These are phyloP conservation scores for Eilema caniola DNA, from an alignment of 2,888 invertebrate species.

Conservation along the genomic window DNA sequence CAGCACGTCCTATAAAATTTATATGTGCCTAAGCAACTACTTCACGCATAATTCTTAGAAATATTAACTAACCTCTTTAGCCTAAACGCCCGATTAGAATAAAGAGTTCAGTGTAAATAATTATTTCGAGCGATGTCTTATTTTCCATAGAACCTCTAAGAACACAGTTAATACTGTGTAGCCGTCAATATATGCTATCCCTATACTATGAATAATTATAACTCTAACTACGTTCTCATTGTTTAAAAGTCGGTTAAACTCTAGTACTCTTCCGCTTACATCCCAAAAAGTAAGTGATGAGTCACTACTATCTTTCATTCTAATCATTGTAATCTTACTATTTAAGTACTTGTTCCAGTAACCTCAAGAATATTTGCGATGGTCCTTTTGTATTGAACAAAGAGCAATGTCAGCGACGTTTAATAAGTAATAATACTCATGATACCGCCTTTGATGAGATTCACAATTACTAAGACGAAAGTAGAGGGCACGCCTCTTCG, in stretches of 20 bases:
- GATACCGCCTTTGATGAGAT: constrained; percentile 58
- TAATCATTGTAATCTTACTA: constrained; percentile 60
- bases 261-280: constrained; percentile 42
- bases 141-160: constrained; percentile 70
- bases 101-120: constrained; percentile 54
- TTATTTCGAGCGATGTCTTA: constrained; percentile 77
- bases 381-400: constrained; percentile 66
- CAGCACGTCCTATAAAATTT: background rate
- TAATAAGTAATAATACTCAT: constrained; percentile 56
- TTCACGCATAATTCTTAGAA: constrained; percentile 38
- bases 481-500: constrained; percentile 50
- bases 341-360: constrained; percentile 67
- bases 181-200: constrained; percentile 66
- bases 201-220: background rate
- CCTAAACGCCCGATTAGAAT: constrained; percentile 53
- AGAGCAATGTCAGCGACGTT: constrained; percentile 55
- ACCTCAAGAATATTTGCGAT: constrained; percentile 64
- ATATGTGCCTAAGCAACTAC: too few species aligned
- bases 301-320: constrained; percentile 64
- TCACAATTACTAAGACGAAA: constrained; percentile 57
- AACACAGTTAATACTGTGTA: constrained; percentile 58
- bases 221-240: constrained; percentile 40
- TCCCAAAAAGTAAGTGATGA: constrained; percentile 59
- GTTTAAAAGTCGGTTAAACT: constrained; percentile 47
- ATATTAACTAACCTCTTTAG: constrained; percentile 37